Evolutionary conservation across 2,888 invertebrate species (phyloP).

Genomic region (Thera obeliscata): DNA sequence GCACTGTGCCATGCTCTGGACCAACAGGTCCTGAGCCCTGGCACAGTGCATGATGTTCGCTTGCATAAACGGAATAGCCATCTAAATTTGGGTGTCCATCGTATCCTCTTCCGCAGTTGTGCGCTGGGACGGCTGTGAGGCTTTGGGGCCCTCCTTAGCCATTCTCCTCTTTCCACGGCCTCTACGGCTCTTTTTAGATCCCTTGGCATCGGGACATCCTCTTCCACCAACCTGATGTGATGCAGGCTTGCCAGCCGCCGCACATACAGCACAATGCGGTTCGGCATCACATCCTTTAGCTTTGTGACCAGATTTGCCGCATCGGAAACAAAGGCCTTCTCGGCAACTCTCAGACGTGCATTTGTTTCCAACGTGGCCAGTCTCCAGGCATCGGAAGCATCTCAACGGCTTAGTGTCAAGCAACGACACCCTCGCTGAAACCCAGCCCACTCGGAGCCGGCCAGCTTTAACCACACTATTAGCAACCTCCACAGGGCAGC

Average conservation of each 20-base stretch:
- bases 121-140: background rate
- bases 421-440: background rate
- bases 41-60: conserved; percentile 2
- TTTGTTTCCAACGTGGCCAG: background rate
- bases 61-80: background rate
- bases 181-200: background rate
- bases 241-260: background rate
- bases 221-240: background rate
- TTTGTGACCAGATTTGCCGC: background rate
- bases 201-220: conserved; percentile 1
- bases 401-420: background rate
- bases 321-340: background rate
- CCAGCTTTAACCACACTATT: background rate
- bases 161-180: background rate
- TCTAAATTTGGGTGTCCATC: background rate
- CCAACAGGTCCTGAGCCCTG: conserved; percentile 1
- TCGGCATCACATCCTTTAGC: background rate
- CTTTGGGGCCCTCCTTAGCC: background rate
- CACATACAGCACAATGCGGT: background rate
- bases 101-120: background rate
- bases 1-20: conserved; percentile 1
- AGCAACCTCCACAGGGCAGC: background rate
- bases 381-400: background rate
- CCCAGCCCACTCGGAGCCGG: background rate
- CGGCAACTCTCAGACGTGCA: background rate